Evolutionary conservation across 2,888 invertebrate genomes (phyloP), one percentile per base, ranked within the genome.

Genomic region (Podabrus alpinus): DNA sequence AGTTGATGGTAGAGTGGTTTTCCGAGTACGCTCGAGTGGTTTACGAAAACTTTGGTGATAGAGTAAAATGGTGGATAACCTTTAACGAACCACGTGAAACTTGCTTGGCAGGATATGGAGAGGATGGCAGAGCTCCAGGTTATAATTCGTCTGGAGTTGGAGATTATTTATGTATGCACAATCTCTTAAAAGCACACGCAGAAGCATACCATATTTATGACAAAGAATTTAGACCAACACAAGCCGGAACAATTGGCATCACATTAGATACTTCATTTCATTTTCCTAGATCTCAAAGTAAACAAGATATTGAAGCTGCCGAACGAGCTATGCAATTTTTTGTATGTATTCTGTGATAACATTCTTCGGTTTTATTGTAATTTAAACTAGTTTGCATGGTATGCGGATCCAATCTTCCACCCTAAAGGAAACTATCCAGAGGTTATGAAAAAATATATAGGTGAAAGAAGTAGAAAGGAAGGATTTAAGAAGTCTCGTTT

Each of bases 111-210:
- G 85, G 84, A 1, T 86, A 84, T 74, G 85, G 83, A 3, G 75
- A 17, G 73, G 85, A 74, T 81, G 60, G 15, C 0, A 69, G 72
- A n/a, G 87, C 87, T n/a, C 87, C 88, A 3, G 83, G 81, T 4
- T 76, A 89, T 25, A 80, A 81, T 15, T 86, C 87, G 2, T 82
- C 88, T 64, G 91, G 91, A 9, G 84, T 90, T 29, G 90, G 89
- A 5, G 89, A 89, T 75, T 94, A 94, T 82, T 79, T 90, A 77
- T 92, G 92, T 71, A 90, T 87, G 0, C 92, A 92, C 81, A 91
- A 91, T 76, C 86, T 92, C 62, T 86, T 94, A 4, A 83, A 90
- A 66, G 91, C 93, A 0, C 94, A 94, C 81, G 93, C 90, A 0
- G 88, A 86, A 80, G 90, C 90, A 0, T 94, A 92, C 81, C 87